phyloP scores from a whole-genome alignment of 23 tunicate species.

The Phallusia fumigata region DNA sequence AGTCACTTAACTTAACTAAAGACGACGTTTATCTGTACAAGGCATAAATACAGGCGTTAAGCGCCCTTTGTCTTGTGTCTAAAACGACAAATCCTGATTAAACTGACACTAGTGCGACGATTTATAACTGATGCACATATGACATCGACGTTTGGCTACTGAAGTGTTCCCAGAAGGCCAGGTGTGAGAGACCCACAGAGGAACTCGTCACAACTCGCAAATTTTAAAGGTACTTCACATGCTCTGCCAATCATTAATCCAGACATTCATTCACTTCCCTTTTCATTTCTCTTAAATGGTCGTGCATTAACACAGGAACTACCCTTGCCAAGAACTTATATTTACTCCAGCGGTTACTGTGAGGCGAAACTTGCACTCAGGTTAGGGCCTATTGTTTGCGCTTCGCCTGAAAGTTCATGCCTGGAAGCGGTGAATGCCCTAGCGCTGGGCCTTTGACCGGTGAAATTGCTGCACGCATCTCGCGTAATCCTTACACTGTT shows the following conservation, averaged over 20 bases:
- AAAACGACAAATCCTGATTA: conserved; percentile 10
- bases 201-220: too few species aligned
- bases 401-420: conserved; percentile 3
- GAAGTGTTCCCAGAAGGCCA: not conserved
- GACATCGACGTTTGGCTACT: not conserved
- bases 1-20: too few species aligned
- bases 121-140: not conserved
- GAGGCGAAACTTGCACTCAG: too few species aligned
- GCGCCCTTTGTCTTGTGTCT: not conserved
- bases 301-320: too few species aligned
- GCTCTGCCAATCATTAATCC: conserved; percentile 3
- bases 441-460: not conserved
- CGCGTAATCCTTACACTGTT: not conserved
- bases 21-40: too few species aligned
- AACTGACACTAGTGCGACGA: not conserved
- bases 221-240: not conserved
- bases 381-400: too few species aligned
- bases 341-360: too few species aligned
- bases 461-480: conserved; percentile 1
- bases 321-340: too few species aligned
- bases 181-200: not conserved
- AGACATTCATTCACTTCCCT: not conserved
- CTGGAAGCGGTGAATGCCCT: not conserved
- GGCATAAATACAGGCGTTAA: not conserved
- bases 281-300: too few species aligned